These are phyloP conservation scores for Myxocyprinus asiaticus DNA, from an alignment of 2,113 vertebrate genomes.

Conservation along the genomic window DNA sequence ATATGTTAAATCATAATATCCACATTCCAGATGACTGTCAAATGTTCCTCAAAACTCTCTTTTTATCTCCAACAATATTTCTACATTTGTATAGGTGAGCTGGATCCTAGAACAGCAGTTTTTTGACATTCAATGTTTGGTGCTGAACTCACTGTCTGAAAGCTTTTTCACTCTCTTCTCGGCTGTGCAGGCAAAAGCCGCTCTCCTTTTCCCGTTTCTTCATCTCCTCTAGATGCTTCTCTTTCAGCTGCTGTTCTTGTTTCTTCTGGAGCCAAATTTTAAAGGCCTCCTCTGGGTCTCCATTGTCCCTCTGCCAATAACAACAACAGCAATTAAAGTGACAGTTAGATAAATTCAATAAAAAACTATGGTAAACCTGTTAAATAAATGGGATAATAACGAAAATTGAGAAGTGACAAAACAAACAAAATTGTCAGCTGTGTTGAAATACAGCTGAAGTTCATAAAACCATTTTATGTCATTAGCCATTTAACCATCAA, in stretches of 20 bases:
- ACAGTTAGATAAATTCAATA: neutral
- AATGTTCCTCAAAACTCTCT: too few species aligned
- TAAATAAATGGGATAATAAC: too few species aligned
- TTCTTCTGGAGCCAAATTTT: constrained; percentile 89
- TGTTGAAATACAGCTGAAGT: too few species aligned
- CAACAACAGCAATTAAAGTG: neutral
- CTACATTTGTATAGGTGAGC: neutral
- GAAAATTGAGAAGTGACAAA: too few species aligned
- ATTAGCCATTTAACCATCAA: too few species aligned
- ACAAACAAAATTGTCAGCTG: too few species aligned
- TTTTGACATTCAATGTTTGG: too few species aligned
- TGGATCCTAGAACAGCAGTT: too few species aligned
- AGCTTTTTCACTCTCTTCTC: constrained; percentile 84
- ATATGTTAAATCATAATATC: too few species aligned
- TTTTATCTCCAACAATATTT: neutral
- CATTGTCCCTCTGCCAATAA: constrained; percentile 72
- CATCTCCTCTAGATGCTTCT: constrained; percentile 82
- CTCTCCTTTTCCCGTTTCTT: constrained; percentile 82
- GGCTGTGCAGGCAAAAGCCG: constrained; percentile 75
- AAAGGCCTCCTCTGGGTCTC: constrained; percentile 85
- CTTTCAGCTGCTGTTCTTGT: constrained; percentile 84
- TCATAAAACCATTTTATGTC: too few species aligned
- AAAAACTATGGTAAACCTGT: too few species aligned
- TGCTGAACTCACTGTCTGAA: constrained; percentile 89
- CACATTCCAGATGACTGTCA: too few species aligned